These are phyloP conservation scores for Tetragonisca angustula DNA, from an alignment of 2,888 invertebrate genomes.

Conservation along the genomic window DNA sequence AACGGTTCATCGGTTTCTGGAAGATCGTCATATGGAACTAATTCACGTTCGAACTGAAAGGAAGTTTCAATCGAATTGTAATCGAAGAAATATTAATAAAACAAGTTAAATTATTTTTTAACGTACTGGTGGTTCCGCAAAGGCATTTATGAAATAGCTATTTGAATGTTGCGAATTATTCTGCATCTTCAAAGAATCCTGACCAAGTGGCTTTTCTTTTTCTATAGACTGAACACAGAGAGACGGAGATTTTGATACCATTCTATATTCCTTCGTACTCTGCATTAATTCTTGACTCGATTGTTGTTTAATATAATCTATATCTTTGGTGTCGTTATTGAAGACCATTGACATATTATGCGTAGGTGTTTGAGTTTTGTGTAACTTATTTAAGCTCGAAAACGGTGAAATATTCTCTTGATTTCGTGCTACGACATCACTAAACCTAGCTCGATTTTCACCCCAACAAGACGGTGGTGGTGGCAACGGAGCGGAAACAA, in stretches of 20 bases:
- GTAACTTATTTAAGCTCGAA: slow-evolving; percentile 60
- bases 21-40: slow-evolving; percentile 82
- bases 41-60: slow-evolving; percentile 79
- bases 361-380: slow-evolving; percentile 54
- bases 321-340: slow-evolving; percentile 60
- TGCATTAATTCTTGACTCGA: slow-evolving; percentile 57
- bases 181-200: slow-evolving; percentile 64
- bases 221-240: slow-evolving; percentile 54
- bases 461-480: slow-evolving; percentile 84
- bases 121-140: slow-evolving; percentile 76
- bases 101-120: neutral
- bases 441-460: slow-evolving; percentile 86
- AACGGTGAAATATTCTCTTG: slow-evolving; percentile 78
- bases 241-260: slow-evolving; percentile 45
- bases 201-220: slow-evolving; percentile 58
- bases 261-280: slow-evolving; percentile 56
- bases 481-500: slow-evolving; percentile 75
- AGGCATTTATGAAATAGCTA: slow-evolving; percentile 80
- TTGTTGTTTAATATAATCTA: slow-evolving; percentile 61
- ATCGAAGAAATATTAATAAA: neutral
- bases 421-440: slow-evolving; percentile 86
- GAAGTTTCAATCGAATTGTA: neutral
- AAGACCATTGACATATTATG: slow-evolving; percentile 61
- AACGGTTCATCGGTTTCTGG: slow-evolving; percentile 81
- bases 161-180: slow-evolving; percentile 71